phyloP scores from a whole-genome alignment of 2,888 invertebrate species.

The Xestoiulus laeticollis region DNA sequence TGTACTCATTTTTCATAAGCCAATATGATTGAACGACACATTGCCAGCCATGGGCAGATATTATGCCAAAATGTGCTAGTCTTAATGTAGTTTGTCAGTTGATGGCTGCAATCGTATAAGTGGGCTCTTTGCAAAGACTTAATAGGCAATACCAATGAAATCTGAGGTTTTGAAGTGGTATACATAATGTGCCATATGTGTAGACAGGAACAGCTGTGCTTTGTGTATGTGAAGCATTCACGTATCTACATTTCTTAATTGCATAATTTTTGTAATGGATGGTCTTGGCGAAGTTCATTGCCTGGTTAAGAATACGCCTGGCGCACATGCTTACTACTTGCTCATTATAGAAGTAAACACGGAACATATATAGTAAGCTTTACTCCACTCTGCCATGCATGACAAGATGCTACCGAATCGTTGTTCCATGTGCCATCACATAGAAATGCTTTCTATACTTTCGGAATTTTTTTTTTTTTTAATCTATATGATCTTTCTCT shows the following conservation, averaged over 20 bases:
- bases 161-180: neutral
- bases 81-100: neutral
- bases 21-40: too few species aligned
- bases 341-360: neutral
- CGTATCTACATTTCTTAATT: neutral
- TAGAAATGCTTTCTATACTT: neutral
- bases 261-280: conserved; percentile 22
- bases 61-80: too few species aligned
- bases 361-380: neutral
- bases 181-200: neutral
- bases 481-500: neutral
- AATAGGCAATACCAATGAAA: neutral
- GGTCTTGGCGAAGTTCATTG: conserved; percentile 20
- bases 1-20: too few species aligned
- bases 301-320: neutral
- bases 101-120: neutral
- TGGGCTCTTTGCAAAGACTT: neutral
- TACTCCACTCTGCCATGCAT: neutral
- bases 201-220: neutral
- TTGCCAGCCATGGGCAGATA: too few species aligned
- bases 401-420: conserved; percentile 21
- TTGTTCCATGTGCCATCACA: neutral
- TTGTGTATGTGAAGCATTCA: neutral
- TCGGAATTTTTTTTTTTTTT: neutral
- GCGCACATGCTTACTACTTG: conserved; percentile 1